Base-by-base conservation (phyloP, 2,888 invertebrate genomes). In the Congeria kusceri region DNA sequence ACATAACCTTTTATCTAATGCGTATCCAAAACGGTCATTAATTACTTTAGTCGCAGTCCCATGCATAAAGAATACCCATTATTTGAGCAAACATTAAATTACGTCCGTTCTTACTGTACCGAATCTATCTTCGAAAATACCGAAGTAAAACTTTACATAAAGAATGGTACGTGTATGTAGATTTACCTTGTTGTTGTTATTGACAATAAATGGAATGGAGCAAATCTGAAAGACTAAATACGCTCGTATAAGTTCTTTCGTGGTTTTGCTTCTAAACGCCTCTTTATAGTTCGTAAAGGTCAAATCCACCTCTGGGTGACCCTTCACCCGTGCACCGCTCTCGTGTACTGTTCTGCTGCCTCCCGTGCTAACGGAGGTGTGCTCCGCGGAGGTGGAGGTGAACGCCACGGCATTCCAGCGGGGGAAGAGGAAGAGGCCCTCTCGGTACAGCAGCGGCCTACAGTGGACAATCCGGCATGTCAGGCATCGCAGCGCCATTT, bases 221-320 rank as follows among this genome's bases (percentile, higher is more conserved):
- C 98, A 98, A 93, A 99, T 95, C 93, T 96, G 96, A 94, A 98
- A 98, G 87, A 99, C 98, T 92, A 98, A 90, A 93, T 97, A 96
- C 53, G 98, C 98, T 86, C 99, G 95, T 66, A 98, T 92, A 87
- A 99, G 95, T 94, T 99, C 98, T 94, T 95, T 96, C 87, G 97
- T 98, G 89, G 97, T 97, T 95, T 99, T 99, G 94, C 98, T 98
- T 94, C 97, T 97, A 95, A 98, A 99, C 29, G 98, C 97, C 87
- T 98, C 97, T 90, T 96, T 95, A 29, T 97, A 96, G 95, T 98
- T 97, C 94, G 96, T 96, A 94, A 99, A 99, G 5, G 89, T 83
- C 62, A 91, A 75, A 74, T 93, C 90, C 25, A 91, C 68, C 0
- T 77, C 61, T n/a, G 91, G 90, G 57, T 90, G 89, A 18, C 81